phyloP scores from a whole-genome alignment of 2,797 vertebrate genomes.

The Mus minutoides region DNA sequence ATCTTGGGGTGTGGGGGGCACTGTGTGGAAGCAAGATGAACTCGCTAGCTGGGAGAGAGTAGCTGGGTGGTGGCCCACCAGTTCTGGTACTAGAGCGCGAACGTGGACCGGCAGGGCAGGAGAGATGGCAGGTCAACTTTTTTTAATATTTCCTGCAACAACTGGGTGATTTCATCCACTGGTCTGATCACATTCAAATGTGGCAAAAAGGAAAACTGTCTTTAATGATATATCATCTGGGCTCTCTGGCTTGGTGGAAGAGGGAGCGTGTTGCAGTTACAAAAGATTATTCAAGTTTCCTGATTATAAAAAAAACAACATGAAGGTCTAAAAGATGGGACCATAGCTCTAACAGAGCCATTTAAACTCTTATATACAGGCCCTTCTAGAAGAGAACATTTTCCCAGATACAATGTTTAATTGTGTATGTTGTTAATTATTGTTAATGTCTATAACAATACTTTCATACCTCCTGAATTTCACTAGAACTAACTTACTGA shows the following conservation, averaged over 20 bases:
- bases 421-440: too few species aligned
- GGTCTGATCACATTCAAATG: background rate
- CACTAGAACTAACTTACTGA: background rate
- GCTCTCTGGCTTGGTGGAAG: background rate
- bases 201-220: background rate
- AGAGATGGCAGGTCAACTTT: too few species aligned
- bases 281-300: conserved; percentile 2
- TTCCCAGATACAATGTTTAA: conserved; percentile 7
- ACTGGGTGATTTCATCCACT: background rate
- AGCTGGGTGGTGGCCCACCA: too few species aligned
- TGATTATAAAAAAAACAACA: conserved; percentile 18
- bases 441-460: background rate
- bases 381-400: background rate
- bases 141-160: too few species aligned
- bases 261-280: background rate
- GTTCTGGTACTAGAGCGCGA: too few species aligned
- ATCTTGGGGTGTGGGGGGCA: too few species aligned
- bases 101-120: too few species aligned
- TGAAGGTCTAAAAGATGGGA: background rate
- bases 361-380: background rate
- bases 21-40: too few species aligned
- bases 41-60: too few species aligned
- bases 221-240: background rate
- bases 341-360: background rate
- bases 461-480: background rate